Evolutionary conservation across 2,888 invertebrate species (phyloP).

Genomic region (Pterostichus madidus): DNA sequence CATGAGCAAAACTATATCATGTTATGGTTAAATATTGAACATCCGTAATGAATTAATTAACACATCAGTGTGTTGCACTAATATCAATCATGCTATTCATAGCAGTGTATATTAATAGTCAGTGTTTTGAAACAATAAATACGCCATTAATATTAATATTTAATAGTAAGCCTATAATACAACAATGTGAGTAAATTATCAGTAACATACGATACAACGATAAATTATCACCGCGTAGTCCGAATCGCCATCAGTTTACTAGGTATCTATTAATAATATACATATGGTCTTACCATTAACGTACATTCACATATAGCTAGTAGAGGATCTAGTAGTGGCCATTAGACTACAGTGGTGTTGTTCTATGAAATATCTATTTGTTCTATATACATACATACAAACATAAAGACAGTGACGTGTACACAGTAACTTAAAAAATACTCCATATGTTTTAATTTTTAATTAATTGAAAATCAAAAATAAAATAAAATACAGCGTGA

Average conservation of each 20-base stretch:
- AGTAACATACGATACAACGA: slow-evolving; percentile 13
- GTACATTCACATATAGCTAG: not conserved
- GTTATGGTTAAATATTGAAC: too few species aligned
- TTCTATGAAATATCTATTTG: too few species aligned
- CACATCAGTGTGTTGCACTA: too few species aligned
- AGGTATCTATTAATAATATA: slow-evolving; percentile 38
- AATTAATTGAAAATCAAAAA: too few species aligned
- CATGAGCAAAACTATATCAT: too few species aligned
- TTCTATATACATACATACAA: too few species aligned
- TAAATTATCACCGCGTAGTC: slow-evolving; percentile 29
- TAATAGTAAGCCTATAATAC: slow-evolving; percentile 30
- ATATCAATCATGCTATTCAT: too few species aligned
- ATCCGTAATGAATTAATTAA: too few species aligned
- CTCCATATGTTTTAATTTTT: too few species aligned
- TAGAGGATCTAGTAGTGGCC: not conserved
- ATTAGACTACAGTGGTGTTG: slow-evolving; percentile 13
- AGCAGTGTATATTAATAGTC: not conserved
- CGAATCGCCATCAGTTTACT: not conserved
- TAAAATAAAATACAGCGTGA: too few species aligned
- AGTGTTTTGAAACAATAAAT: slow-evolving; percentile 20
- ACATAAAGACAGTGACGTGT: too few species aligned
- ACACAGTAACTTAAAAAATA: too few species aligned
- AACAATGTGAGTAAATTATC: slow-evolving; percentile 35
- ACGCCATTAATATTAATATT: slow-evolving; percentile 39
- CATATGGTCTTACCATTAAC: slow-evolving; percentile 34